A percentile compares a stretch with the other conserved stretches of the same genome.
phyloP scores from a whole-genome alignment of 2,113 vertebrate species.

The Mustela nigripes region DNA sequence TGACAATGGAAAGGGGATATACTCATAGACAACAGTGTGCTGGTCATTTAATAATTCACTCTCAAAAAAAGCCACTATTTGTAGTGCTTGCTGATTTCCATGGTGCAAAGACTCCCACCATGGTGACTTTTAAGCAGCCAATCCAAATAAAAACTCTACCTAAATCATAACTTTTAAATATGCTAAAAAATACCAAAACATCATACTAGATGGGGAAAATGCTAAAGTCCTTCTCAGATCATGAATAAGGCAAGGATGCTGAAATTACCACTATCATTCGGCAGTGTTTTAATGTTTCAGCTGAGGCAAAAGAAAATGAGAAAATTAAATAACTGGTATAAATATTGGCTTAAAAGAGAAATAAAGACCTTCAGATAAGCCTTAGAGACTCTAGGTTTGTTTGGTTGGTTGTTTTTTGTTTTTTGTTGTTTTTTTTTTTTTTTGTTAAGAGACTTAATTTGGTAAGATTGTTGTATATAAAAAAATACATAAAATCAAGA shows the following conservation, averaged over 20 bases:
- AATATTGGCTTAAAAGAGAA: conserved; percentile 37
- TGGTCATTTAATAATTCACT: neutral
- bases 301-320: conserved; percentile 57
- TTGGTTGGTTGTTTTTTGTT: neutral
- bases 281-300: conserved; percentile 39
- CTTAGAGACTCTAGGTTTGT: neutral
- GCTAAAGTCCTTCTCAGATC: neutral
- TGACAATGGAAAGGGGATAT: neutral
- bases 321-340: conserved; percentile 50
- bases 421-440: neutral
- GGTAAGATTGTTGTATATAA: conserved; percentile 12
- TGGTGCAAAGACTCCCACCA: neutral
- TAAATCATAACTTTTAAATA: conserved; percentile 30
- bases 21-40: neutral
- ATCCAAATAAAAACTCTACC: conserved; percentile 54
- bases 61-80: neutral
- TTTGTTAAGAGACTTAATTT: conserved; percentile 31
- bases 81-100: conserved; percentile 41
- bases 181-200: conserved; percentile 22
- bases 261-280: conserved; percentile 7
- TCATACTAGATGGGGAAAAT: conserved; percentile 32
- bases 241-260: conserved; percentile 1
- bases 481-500: conserved; percentile 61
- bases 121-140: conserved; percentile 45
- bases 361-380: conserved; percentile 26